These are phyloP conservation scores for Masnerella sp. DNA, from an alignment of 2,888 invertebrate species.

Conservation along the genomic window DNA sequence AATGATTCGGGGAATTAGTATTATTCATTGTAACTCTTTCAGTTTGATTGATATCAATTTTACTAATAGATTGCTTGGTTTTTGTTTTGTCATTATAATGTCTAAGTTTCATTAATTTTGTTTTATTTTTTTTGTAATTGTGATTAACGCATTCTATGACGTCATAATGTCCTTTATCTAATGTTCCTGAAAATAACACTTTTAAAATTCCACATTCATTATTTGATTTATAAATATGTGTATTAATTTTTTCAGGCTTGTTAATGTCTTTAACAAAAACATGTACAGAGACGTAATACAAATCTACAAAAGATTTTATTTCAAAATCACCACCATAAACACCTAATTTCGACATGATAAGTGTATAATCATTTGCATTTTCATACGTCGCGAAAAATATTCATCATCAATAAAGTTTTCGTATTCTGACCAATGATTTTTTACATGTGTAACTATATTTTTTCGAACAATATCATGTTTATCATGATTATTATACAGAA, in stretches of 20 bases:
- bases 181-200: neutral
- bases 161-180: conserved; percentile 3
- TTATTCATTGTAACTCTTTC: too few relatives aligned
- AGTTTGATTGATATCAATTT: too few relatives aligned
- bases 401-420: neutral
- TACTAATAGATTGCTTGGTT: too few relatives aligned
- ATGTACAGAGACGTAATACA: neutral
- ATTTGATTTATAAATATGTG: neutral
- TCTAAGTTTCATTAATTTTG: neutral
- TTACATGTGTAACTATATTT: neutral
- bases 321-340: conserved; percentile 5
- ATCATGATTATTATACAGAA: neutral
- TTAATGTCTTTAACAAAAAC: too few relatives aligned
- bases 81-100: conserved; percentile 7
- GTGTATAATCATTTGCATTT: neutral
- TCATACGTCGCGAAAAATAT: too few relatives aligned
- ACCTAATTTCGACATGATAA: neutral
- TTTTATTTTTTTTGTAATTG: neutral
- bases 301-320: conserved; percentile 7
- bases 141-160: neutral
- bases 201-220: neutral
- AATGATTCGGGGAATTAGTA: too few relatives aligned
- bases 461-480: neutral
- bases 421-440: neutral
- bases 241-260: neutral